These are phyloP conservation scores for Salminus brasiliensis DNA, from an alignment of 2,113 vertebrate genomes.

Conservation along the genomic window DNA sequence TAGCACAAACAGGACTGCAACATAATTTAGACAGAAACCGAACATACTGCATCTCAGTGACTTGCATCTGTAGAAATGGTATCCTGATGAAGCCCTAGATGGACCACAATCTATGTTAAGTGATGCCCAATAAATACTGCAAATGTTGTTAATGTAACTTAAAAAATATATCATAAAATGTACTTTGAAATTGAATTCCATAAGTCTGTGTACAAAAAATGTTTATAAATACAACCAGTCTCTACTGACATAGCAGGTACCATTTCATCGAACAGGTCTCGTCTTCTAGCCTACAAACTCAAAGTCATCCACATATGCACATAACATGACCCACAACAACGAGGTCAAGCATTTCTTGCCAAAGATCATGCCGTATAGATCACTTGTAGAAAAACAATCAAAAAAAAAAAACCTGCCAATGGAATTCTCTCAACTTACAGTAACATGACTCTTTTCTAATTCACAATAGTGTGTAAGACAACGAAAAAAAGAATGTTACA, in stretches of 20 bases:
- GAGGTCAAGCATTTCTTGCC: slow-evolving; percentile 86
- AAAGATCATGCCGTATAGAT: slow-evolving; percentile 89
- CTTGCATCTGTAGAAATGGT: slow-evolving; percentile 56
- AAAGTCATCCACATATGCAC: slow-evolving; percentile 82
- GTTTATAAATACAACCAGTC: slow-evolving; percentile 69
- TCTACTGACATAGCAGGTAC: slow-evolving; percentile 76
- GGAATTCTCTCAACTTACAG: slow-evolving; percentile 67
- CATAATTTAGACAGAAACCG: slow-evolving; percentile 65
- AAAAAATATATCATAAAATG: slow-evolving; percentile 77
- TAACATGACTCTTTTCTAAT: slow-evolving; percentile 58
- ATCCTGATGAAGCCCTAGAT: slow-evolving; percentile 55
- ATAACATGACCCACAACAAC: slow-evolving; percentile 87
- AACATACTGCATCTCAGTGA: slow-evolving; percentile 61
- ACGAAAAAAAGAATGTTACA: slow-evolving; percentile 73
- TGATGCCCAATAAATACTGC: slow-evolving; percentile 79
- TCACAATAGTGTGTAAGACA: slow-evolving; percentile 60
- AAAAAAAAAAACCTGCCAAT: slow-evolving; percentile 57
- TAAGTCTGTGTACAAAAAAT: slow-evolving; percentile 70
- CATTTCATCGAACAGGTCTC: slow-evolving; percentile 72
- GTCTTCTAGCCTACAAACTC: slow-evolving; percentile 66
- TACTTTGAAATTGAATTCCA: slow-evolving; percentile 69
- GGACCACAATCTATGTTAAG: slow-evolving; percentile 60
- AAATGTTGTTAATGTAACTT: slow-evolving; percentile 73
- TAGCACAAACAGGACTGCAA: slow-evolving; percentile 70
- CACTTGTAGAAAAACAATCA: slow-evolving; percentile 78